A percentile compares a stretch with the other conserved stretches of the same genome.
These are phyloP conservation scores for Todus mexicanus DNA, from an alignment of 2,797 vertebrate species.

Conservation along the genomic window DNA sequence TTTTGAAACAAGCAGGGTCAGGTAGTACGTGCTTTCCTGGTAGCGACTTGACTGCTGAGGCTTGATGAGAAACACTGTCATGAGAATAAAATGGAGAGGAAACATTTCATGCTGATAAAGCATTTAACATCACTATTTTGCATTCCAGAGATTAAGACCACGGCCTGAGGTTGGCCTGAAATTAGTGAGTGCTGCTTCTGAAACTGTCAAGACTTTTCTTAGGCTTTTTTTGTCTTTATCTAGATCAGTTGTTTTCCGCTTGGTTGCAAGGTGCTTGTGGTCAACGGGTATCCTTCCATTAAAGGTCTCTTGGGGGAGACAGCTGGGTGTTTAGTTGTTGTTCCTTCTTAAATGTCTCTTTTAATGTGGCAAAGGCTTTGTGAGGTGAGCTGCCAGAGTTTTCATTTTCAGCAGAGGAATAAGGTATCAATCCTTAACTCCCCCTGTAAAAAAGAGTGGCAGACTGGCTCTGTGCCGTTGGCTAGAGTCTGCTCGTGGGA, in stretches of 20 bases:
- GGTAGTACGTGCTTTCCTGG: background rate
- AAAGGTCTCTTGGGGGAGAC: background rate
- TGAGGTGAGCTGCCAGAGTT: background rate
- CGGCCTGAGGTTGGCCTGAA: background rate
- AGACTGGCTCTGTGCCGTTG: background rate
- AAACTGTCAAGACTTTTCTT: background rate
- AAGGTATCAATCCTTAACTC: background rate
- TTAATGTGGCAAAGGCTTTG: background rate
- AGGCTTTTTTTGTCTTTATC: background rate
- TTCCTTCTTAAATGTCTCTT: background rate
- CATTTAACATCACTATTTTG: background rate
- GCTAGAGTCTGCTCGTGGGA: background rate
- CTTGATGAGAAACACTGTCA: background rate
- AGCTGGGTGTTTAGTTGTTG: background rate
- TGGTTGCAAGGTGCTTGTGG: background rate
- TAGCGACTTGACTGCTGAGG: background rate
- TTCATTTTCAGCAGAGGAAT: background rate
- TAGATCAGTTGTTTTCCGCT: background rate
- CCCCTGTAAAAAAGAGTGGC: background rate
- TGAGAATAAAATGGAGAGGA: background rate
- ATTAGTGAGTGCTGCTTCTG: background rate
- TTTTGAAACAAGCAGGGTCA: background rate
- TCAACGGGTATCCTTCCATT: background rate
- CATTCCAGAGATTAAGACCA: background rate
- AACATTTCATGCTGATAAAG: background rate